Evolutionary conservation across 1,140 invertebrate species (phyloP), one percentile per base, ranked within the genome.

Genomic region (Penaeus chinensis): DNA sequence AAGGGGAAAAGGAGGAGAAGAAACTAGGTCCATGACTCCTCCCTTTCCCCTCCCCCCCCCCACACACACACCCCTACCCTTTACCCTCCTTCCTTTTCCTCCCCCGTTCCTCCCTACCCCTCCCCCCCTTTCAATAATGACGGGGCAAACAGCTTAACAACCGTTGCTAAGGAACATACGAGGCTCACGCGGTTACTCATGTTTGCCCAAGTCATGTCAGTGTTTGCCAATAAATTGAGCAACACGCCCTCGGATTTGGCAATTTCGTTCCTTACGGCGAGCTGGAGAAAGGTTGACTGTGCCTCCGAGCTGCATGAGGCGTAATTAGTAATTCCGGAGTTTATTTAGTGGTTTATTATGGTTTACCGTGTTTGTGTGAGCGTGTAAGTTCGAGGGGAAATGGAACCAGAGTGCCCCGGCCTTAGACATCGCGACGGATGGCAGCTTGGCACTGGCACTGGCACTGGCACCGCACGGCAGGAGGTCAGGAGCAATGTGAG

Each of bases 261-360:
- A 74, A 74, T 74, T 74, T 74, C 42, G 42, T 16, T 27, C 71
- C 71, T 74, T 74, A 27, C 27, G 71, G 27, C 27, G 42, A 37
- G 18, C 24, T 3, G 13, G 10, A 27, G 42, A 32, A 74, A 22
- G 71, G n/a, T 16, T 20, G 27, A 32, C 71, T 18, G 42, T 74
- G 20, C 27, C 71, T 19, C 71, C 42, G 71, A 27, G 24, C 3
- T 5, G 0, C 24, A 24, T 16, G 27, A 27, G 71, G 7, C 42
- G 71, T 74, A 74, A 74, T 74, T 74, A 74, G 71, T 74, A 32
- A 74, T 74, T 32, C 27, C 24, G 42, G 42, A 74, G 71, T 74
- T 74, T 74, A 74, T 74, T 74, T 74, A 74, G 71, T 74, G 71
- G 71, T 74, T 74, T 74, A 74, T 74, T 74, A 74, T 74, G 71